Conservation (phyloP, 1,140 invertebrate genomes). For the Zaprionus camerounensis region DNA sequence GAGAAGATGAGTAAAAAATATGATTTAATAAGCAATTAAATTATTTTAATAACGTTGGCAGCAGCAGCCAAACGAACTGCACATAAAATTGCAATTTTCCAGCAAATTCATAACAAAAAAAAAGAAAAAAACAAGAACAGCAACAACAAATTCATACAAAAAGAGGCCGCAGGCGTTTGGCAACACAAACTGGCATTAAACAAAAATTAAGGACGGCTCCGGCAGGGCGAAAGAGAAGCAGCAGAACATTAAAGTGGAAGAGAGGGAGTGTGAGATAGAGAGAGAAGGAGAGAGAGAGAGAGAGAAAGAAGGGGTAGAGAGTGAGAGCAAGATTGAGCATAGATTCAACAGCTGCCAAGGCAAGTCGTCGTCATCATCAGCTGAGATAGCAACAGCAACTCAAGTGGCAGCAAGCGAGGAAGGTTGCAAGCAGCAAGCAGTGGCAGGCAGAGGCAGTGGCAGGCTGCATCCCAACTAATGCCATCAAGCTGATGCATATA, state of each 20-base stretch:
- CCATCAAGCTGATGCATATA: slow-evolving; percentile 81
- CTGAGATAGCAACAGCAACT: slow-evolving; percentile 63
- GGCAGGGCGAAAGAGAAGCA: slow-evolving; percentile 13
- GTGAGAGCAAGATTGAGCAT: slow-evolving; percentile 6
- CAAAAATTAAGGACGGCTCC: slow-evolving; percentile 50
- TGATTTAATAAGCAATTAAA: slow-evolving; percentile 82
- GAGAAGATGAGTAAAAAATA: slow-evolving; percentile 51
- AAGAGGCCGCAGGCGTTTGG: slow-evolving; percentile 67
- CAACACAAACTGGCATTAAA: slow-evolving; percentile 59
- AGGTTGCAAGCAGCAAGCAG: slow-evolving; percentile 39
- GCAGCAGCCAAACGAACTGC: slow-evolving; percentile 62
- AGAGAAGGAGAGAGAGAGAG: neutral
- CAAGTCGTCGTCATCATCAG: slow-evolving; percentile 57
- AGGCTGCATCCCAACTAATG: slow-evolving; percentile 72
- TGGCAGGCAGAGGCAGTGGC: slow-evolving; percentile 15
- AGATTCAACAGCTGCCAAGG: slow-evolving; percentile 69
- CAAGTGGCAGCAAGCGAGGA: slow-evolving; percentile 57
- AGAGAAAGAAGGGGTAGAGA: neutral
- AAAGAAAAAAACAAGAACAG: slow-evolving; percentile 19
- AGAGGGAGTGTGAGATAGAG: neutral
- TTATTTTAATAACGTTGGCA: slow-evolving; percentile 72
- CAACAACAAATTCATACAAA: slow-evolving; percentile 62
- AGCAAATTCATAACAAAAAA: slow-evolving; percentile 69
- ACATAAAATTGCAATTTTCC: slow-evolving; percentile 82
- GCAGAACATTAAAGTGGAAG: neutral